These are phyloP conservation scores for Cynaeus angustus DNA, from an alignment of 2,888 invertebrate genomes.

Conservation along the genomic window DNA sequence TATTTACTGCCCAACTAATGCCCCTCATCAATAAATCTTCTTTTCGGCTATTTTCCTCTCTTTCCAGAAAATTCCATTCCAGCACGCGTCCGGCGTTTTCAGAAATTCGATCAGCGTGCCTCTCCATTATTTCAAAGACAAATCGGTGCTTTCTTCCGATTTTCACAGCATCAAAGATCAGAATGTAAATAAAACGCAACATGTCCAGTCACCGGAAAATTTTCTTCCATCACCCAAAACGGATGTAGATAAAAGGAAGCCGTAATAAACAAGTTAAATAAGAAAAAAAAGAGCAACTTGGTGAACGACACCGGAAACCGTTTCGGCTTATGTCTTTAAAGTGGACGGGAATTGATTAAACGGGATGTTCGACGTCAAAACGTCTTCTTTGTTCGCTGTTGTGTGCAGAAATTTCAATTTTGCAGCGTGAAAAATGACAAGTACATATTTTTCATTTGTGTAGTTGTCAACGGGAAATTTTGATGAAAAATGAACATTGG, in stretches of 20 bases:
- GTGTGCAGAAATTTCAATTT: slow-evolving; percentile 40
- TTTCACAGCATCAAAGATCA: slow-evolving; percentile 3
- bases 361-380: slow-evolving; percentile 20
- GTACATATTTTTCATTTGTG: slow-evolving; percentile 25
- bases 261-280: slow-evolving; percentile 11
- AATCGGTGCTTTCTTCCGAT: slow-evolving; percentile 10
- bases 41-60: slow-evolving; percentile 5
- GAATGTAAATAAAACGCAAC: slow-evolving; percentile 21
- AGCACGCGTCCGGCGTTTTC: background rate
- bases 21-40: slow-evolving; percentile 9
- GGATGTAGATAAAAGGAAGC: slow-evolving; percentile 1
- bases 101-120: slow-evolving; percentile 3
- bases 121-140: slow-evolving; percentile 12
- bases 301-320: slow-evolving; percentile 14
- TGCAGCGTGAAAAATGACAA: slow-evolving; percentile 39
- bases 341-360: slow-evolving; percentile 33
- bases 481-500: slow-evolving; percentile 27
- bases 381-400: slow-evolving; percentile 33
- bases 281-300: slow-evolving; percentile 3
- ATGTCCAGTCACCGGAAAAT: slow-evolving; percentile 7
- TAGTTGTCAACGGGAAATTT: slow-evolving; percentile 25
- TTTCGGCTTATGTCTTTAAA: slow-evolving; percentile 21
- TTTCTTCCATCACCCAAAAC: slow-evolving; percentile 2
- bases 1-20: slow-evolving; percentile 14
- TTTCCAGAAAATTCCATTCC: background rate